Conservation (phyloP, 2,797 vertebrate species). For the Coendou prehensilis region DNA sequence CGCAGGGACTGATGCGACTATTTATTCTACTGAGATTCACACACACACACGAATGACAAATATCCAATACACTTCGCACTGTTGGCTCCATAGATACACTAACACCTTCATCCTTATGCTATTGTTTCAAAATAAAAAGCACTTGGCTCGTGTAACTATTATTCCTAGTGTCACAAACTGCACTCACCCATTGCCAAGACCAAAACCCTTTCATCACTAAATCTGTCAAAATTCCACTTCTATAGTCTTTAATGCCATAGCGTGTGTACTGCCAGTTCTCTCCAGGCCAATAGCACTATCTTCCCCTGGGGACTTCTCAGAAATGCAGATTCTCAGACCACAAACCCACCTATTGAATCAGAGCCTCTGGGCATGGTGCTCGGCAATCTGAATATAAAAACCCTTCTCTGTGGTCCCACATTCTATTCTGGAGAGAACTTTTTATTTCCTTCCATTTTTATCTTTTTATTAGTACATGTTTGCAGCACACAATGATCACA, state of each 20-base stretch:
- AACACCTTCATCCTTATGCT: background rate
- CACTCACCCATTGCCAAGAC: background rate
- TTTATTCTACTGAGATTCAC: background rate
- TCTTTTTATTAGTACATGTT: background rate
- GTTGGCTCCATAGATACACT: background rate
- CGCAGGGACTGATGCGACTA: background rate
- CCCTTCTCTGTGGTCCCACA: background rate
- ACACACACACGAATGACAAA: background rate
- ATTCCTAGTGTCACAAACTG: background rate
- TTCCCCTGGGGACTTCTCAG: background rate
- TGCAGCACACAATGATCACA: background rate
- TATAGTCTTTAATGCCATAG: background rate
- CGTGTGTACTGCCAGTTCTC: background rate
- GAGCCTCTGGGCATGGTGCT: background rate
- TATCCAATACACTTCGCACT: background rate
- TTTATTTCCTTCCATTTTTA: background rate
- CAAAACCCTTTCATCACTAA: background rate
- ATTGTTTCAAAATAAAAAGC: conserved; percentile 14
- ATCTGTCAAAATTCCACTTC: background rate
- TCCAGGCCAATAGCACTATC: background rate
- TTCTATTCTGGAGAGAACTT: background rate
- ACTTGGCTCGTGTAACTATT: background rate
- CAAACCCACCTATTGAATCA: background rate
- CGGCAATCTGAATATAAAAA: conserved; percentile 37
- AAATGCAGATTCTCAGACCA: background rate